A percentile compares a stretch with the other conserved stretches of the same genome.
Evolutionary conservation across 53 echinoderm and acorn worm genomes (phyloP).

Genomic region (Antedon mediterranea): DNA sequence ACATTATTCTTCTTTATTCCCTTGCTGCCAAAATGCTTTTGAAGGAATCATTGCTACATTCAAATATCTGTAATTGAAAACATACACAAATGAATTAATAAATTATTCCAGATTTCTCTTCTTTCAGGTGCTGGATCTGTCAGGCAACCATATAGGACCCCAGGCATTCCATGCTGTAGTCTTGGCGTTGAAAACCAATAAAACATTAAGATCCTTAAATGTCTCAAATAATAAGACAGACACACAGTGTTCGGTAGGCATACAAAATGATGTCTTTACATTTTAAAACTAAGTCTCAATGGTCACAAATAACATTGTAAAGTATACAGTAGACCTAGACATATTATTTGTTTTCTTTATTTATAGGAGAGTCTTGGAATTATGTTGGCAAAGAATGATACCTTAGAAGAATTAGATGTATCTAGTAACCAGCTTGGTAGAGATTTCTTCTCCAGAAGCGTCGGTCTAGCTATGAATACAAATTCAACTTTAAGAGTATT

Average conservation of each 20-base stretch:
- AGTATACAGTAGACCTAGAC: too few species aligned
- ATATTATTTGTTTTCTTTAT: neutral
- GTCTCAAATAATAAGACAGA: conserved; percentile 44
- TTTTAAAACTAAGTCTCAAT: too few species aligned
- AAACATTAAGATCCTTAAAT: conserved; percentile 23
- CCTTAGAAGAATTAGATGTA: conserved; percentile 26
- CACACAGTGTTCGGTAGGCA: conserved; percentile 46
- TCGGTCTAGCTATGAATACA: conserved; percentile 25
- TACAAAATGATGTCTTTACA: too few species aligned
- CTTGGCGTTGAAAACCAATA: conserved; percentile 34
- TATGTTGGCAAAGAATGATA: conserved; percentile 30
- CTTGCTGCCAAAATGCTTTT: too few species aligned
- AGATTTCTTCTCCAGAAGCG: conserved; percentile 49
- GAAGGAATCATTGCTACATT: too few species aligned
- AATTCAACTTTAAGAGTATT: conserved; percentile 31
- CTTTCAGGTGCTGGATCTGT: conserved; percentile 31
- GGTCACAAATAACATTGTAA: too few species aligned
- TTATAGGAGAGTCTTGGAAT: conserved; percentile 40
- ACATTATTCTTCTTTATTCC: too few species aligned
- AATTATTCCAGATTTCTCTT: too few species aligned
- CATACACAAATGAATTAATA: too few species aligned
- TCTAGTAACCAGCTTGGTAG: conserved; percentile 51
- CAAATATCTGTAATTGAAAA: too few species aligned
- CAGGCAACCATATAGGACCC: conserved; percentile 41
- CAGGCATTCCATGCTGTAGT: conserved; percentile 42